Evolutionary conservation across 2,113 vertebrate genomes (phyloP).

Genomic region (Bettongia penicillata): DNA sequence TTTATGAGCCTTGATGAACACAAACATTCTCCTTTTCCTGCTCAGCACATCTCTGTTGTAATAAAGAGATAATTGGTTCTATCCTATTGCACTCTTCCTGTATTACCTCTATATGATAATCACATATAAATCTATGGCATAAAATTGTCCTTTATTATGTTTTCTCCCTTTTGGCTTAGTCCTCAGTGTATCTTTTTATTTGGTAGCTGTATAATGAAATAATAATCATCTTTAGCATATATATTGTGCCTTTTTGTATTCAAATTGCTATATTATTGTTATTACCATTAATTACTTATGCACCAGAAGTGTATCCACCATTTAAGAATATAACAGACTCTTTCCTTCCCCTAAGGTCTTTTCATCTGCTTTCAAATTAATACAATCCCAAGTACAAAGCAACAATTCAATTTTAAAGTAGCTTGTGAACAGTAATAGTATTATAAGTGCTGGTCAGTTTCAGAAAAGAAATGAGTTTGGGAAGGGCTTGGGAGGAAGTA

Average conservation of each 20-base stretch:
- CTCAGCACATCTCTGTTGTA: constrained; percentile 34
- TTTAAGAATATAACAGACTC: not conserved
- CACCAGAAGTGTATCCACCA: not conserved
- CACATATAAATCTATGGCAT: constrained; percentile 38
- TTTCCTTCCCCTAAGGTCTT: not conserved
- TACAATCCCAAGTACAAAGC: not conserved
- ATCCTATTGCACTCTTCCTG: constrained; percentile 8
- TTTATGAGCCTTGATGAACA: constrained; percentile 31
- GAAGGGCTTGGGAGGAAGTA: not conserved
- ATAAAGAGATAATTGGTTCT: constrained; percentile 60
- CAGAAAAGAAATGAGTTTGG: not conserved
- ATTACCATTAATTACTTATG: not conserved
- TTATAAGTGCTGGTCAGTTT: not conserved
- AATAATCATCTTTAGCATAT: not conserved
- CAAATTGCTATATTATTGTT: not conserved
- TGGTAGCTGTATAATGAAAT: not conserved
- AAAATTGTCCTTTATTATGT: not conserved
- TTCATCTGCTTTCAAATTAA: not conserved
- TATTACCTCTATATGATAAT: constrained; percentile 11
- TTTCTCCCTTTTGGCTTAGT: not conserved
- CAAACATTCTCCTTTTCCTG: not conserved
- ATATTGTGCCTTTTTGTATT: not conserved
- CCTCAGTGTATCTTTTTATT: not conserved
- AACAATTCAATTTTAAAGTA: not conserved
- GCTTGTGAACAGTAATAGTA: accelerated